A percentile compares a stretch with the other conserved stretches of the same genome.
Evolutionary conservation across 2,113 vertebrate genomes (phyloP).

Genomic region (Telmatochromis brachygnathus): DNA sequence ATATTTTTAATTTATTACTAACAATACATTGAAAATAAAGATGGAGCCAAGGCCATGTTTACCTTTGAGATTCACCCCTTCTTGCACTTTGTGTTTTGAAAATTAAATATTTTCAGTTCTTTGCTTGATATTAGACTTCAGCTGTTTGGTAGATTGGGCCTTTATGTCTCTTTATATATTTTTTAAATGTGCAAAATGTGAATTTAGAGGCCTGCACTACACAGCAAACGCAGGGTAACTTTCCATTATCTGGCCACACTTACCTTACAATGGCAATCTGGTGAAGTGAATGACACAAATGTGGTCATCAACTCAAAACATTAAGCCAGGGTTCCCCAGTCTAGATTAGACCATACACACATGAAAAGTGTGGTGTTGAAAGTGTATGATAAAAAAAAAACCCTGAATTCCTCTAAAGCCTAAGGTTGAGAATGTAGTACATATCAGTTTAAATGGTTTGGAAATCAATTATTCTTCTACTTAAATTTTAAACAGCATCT

Average conservation of each 20-base stretch:
- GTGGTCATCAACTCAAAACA: neutral
- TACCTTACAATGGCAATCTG: neutral
- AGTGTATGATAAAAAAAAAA: fast-evolving
- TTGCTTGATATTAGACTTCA: neutral
- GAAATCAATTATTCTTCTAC: neutral
- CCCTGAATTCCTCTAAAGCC: neutral
- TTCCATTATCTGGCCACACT: neutral
- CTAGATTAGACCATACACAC: neutral
- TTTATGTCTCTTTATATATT: neutral
- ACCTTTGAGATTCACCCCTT: neutral
- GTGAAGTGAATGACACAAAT: fast-evolving
- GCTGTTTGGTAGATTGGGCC: neutral
- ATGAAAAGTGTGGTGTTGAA: neutral
- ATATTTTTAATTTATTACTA: neutral
- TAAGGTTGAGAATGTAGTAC: neutral
- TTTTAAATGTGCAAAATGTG: neutral
- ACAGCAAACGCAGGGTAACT: neutral
- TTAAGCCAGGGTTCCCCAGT: neutral
- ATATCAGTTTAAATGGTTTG: neutral
- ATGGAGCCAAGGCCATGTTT: neutral
- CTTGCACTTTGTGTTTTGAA: neutral
- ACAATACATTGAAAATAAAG: neutral
- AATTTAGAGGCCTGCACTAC: neutral
- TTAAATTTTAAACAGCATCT: neutral
- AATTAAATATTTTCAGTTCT: neutral